phyloP scores from a whole-genome alignment of 2,888 invertebrate species.

The Diaprepes abbreviatus region DNA sequence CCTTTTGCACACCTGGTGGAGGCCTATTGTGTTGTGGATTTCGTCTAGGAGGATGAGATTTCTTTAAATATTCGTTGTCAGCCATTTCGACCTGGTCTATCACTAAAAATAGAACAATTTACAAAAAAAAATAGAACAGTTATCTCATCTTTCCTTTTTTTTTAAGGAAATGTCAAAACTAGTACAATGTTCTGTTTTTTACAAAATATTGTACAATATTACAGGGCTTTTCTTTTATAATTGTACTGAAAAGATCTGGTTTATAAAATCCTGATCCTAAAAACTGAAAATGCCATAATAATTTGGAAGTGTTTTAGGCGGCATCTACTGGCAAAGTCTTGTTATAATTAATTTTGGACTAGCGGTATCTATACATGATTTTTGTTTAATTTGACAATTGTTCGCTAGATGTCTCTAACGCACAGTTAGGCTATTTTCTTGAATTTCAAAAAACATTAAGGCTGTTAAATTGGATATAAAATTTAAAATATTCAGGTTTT shows the following conservation, averaged over 20 bases:
- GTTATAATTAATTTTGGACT: too few relatives aligned
- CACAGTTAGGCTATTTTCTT: too few relatives aligned
- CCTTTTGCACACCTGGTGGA: constrained; percentile 51
- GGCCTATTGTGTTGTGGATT: constrained; percentile 24
- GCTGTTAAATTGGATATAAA: too few relatives aligned
- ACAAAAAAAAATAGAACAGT: constrained; percentile 20
- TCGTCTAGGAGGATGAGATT: constrained; percentile 11
- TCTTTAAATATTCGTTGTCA: constrained; percentile 35
- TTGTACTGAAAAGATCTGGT: background rate
- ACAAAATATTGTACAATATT: background rate
- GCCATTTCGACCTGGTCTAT: constrained; percentile 27
- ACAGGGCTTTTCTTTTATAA: background rate
- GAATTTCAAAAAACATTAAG: too few relatives aligned
- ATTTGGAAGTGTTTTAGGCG: too few relatives aligned
- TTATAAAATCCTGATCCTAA: background rate
- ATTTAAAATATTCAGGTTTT: too few relatives aligned
- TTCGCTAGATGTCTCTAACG: too few relatives aligned
- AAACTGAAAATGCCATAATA: background rate
- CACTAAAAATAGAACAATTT: constrained; percentile 24
- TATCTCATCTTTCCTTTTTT: constrained; percentile 21
- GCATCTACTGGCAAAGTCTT: too few relatives aligned
- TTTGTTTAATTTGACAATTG: too few relatives aligned
- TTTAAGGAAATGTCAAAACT: background rate
- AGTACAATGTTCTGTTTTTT: background rate
- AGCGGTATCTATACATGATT: too few relatives aligned